Evolutionary conservation across 2,888 invertebrate genomes (phyloP), one percentile per base, ranked within the genome.

Genomic region (Abscondita cerata): DNA sequence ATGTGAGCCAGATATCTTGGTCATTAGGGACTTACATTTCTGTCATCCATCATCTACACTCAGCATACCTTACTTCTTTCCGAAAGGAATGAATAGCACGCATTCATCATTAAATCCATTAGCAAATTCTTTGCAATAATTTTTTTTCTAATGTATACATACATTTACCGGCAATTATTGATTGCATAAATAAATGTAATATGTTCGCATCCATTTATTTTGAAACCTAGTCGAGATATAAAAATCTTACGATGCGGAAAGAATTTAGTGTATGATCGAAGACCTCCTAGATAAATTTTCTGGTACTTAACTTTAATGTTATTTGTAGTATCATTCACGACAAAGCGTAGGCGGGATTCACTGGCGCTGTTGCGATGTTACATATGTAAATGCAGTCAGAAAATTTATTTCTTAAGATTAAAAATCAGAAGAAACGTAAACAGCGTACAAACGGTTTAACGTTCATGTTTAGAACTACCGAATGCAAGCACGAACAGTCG

Each of bases 21-120:
- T 78, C 78, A 78, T 77, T 77, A 77, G 75, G 70, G 74, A 72
- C 77, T 73, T 69, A 75, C 75, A 73, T 74, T 76, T 74, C 73
- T 74, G 75, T 77, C 76, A 77, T 77, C 76, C 73, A 76, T 77
- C 77, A 77, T 77, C 72, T 73, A 58, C 60, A 58, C 57, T 62
- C 66, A 59, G 67, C 61, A 62, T 69, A 68, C 68, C 66, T 68
- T 66, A 65, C 68, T 61, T 59, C 69, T 67, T 67, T 70, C 66
- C 51, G 58, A 61, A 56, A 60, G 66, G 67, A 70, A 68, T 69
- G 70, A 68, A 60, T 52, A 50, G 52, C 59, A 57, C 60, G 68
- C 66, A 67, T 70, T 64, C 67, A 67, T 68, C 66, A 70, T 70
- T 71, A 67, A 68, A 68, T 70, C 65, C 65, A 65, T 69, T 71